These are phyloP conservation scores for Chaetorhynchus papuensis DNA, from an alignment of 2,113 vertebrate genomes.

Conservation along the genomic window DNA sequence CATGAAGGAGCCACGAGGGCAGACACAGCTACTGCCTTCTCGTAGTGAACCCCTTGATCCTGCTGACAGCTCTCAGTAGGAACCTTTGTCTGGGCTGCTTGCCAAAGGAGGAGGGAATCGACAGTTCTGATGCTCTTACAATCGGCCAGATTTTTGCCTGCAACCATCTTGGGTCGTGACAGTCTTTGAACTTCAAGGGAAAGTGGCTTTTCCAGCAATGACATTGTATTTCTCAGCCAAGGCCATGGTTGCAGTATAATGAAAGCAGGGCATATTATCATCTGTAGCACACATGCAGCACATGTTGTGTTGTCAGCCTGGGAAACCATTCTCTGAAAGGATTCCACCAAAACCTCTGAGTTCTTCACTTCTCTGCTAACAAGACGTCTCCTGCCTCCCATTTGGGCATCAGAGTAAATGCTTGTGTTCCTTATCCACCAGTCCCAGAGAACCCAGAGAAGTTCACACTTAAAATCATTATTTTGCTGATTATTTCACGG, in stretches of 20 bases:
- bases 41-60: conserved; percentile 50
- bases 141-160: conserved; percentile 60
- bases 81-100: conserved; percentile 58
- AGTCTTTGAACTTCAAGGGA: conserved; percentile 63
- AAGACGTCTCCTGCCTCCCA: not conserved
- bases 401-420: not conserved
- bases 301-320: conserved; percentile 39
- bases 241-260: conserved; percentile 18
- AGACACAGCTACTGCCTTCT: conserved; percentile 50
- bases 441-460: not conserved
- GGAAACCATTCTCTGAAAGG: conserved; percentile 36
- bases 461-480: not conserved
- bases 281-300: conserved; percentile 52
- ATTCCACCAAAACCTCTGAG: conserved; percentile 31
- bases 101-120: conserved; percentile 54
- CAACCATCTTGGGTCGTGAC: conserved; percentile 54
- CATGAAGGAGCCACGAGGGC: conserved; percentile 41
- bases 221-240: conserved; percentile 59
- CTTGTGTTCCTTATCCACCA: not conserved
- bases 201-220: conserved; percentile 59
- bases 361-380: not conserved
- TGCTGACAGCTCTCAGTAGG: conserved; percentile 58
- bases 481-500: not conserved
- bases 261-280: conserved; percentile 28
- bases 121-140: conserved; percentile 57